A percentile compares a stretch with the other conserved stretches of the same genome.
These are phyloP conservation scores for Plebejus melissa DNA, from an alignment of 2,888 invertebrate species.

Conservation along the genomic window DNA sequence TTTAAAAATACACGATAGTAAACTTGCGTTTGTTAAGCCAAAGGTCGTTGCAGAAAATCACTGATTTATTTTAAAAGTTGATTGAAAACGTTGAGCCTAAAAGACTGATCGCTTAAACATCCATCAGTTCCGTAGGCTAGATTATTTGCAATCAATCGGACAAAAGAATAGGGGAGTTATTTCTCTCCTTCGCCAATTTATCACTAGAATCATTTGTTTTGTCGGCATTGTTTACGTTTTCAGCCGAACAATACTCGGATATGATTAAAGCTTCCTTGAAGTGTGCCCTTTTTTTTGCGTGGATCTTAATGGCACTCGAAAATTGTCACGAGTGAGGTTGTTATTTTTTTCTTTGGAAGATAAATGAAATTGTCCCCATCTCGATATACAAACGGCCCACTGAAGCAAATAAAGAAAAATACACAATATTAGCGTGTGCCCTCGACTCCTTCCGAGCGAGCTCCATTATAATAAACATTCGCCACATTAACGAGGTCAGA, in stretches of 20 bases:
- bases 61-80: not conserved
- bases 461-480: not conserved
- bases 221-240: slow-evolving; percentile 50
- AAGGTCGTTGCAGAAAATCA: not conserved
- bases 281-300: slow-evolving; percentile 41
- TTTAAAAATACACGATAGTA: not conserved
- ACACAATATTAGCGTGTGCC: not conserved
- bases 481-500: not conserved
- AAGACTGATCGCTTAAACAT: slow-evolving; percentile 40
- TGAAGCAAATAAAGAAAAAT: slow-evolving; percentile 1
- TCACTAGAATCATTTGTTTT: slow-evolving; percentile 61
- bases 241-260: slow-evolving; percentile 31
- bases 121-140: slow-evolving; percentile 53
- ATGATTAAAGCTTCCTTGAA: slow-evolving; percentile 37
- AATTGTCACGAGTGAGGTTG: slow-evolving; percentile 27
- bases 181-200: slow-evolving; percentile 57
- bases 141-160: slow-evolving; percentile 72
- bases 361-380: slow-evolving; percentile 19
- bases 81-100: slow-evolving; percentile 9
- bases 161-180: slow-evolving; percentile 61
- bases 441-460: not conserved
- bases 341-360: slow-evolving; percentile 22
- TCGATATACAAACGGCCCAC: slow-evolving; percentile 13
- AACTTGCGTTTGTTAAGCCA: not conserved
- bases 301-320: slow-evolving; percentile 44